These are phyloP conservation scores for Ligdia adustata DNA, from an alignment of 2,888 invertebrate genomes.

Conservation along the genomic window DNA sequence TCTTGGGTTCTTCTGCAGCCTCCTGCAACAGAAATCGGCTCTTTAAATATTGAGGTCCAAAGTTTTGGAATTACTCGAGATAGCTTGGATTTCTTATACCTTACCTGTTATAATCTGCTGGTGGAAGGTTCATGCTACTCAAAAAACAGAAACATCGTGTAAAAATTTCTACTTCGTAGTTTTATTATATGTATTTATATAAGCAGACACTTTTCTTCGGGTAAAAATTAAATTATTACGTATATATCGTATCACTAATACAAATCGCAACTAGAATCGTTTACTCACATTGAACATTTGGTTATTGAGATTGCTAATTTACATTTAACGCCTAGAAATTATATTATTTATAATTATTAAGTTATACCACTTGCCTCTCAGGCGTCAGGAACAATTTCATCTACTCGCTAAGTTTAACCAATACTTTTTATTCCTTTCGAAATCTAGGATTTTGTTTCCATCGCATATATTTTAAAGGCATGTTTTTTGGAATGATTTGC, in stretches of 20 bases:
- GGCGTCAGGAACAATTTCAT: slow-evolving; percentile 83
- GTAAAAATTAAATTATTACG: slow-evolving; percentile 84
- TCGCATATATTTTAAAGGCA: slow-evolving; percentile 69
- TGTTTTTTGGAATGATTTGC: slow-evolving; percentile 10
- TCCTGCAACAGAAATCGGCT: slow-evolving; percentile 54
- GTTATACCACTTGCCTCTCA: slow-evolving; percentile 80
- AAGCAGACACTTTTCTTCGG: slow-evolving; percentile 81
- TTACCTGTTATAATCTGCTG: no score
- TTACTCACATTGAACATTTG: slow-evolving; percentile 83
- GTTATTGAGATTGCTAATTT: slow-evolving; percentile 79
- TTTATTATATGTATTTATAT: slow-evolving; percentile 77
- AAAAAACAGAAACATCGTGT: slow-evolving; percentile 34
- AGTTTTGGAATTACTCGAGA: no score
- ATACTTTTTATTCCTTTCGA: slow-evolving; percentile 65
- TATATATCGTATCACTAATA: slow-evolving; percentile 83
- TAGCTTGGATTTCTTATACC: no score
- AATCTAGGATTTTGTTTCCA: slow-evolving; percentile 74
- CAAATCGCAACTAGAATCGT: slow-evolving; percentile 81
- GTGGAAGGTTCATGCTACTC: neutral
- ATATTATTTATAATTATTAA: slow-evolving; percentile 65
- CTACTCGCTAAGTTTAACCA: slow-evolving; percentile 80
- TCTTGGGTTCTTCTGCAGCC: slow-evolving; percentile 92
- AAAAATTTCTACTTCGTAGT: slow-evolving; percentile 76
- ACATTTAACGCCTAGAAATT: slow-evolving; percentile 71
- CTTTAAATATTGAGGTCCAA: neutral